These are phyloP conservation scores for Drymonia ruficornis DNA, from an alignment of 2,888 invertebrate species.

Conservation along the genomic window DNA sequence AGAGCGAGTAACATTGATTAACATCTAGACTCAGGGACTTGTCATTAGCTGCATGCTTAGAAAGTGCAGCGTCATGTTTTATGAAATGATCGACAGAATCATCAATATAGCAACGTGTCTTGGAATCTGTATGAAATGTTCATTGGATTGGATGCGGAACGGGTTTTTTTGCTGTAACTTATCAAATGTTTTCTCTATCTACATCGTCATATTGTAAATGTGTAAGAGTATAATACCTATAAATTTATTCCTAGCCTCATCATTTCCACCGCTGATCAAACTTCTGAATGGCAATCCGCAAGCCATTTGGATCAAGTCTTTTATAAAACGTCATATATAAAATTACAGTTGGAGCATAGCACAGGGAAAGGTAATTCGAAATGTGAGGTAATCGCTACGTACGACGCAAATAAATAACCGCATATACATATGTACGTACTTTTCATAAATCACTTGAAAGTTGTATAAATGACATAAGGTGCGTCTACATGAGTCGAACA, in stretches of 20 bases:
- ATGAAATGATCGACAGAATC: slow-evolving; percentile 11
- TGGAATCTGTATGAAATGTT: slow-evolving; percentile 1
- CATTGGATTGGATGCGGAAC: neutral
- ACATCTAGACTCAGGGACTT: slow-evolving; percentile 6
- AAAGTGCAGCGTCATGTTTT: slow-evolving; percentile 12
- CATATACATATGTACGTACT: no score
- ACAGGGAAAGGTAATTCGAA: neutral
- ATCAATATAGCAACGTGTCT: neutral
- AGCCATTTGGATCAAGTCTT: no score
- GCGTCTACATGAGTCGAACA: no score
- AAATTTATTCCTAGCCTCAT: no score
- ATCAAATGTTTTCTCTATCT: no score
- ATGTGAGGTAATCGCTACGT: neutral
- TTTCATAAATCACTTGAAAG: neutral
- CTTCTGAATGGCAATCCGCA: no score
- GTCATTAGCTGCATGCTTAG: slow-evolving; percentile 6
- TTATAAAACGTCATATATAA: no score
- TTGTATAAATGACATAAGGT: neutral
- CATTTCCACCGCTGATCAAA: no score
- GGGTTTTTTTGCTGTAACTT: neutral
- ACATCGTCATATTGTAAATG: no score
- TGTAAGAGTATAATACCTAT: no score
- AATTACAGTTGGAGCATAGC: neutral
- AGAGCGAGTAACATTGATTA: slow-evolving; percentile 15
- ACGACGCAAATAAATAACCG: no score